Percentiles rank a stretch among this genome's conserved stretches.
These are phyloP conservation scores for Micromesistius poutassou DNA, from an alignment of 2,797 vertebrate genomes.

Conservation along the genomic window DNA sequence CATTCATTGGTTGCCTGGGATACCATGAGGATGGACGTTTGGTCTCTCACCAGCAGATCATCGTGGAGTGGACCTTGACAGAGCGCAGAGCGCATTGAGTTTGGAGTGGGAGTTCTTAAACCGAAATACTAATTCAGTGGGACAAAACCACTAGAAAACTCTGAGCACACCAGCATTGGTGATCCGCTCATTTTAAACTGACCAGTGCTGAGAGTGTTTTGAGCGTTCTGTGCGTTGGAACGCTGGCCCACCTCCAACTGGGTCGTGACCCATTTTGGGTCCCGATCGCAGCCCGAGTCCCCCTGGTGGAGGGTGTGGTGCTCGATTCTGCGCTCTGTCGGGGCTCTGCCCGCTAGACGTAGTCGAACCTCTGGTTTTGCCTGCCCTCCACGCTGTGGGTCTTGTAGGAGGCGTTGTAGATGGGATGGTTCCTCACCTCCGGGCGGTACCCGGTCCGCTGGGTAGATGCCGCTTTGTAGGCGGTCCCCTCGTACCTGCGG, in stretches of 20 bases:
- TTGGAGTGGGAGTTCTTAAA: not conserved
- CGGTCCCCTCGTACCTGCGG: conserved; percentile 78
- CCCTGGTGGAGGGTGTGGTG: not conserved
- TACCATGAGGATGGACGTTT: not conserved
- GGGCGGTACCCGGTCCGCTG: conserved; percentile 75
- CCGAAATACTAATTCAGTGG: not conserved
- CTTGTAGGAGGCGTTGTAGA: conserved; percentile 71
- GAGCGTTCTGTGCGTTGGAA: no score
- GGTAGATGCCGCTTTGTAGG: conserved; percentile 77
- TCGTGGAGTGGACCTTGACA: not conserved
- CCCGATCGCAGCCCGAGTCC: not conserved
- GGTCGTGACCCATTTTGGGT: not conserved
- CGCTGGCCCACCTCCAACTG: no score
- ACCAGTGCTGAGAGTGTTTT: not conserved
- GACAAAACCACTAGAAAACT: not conserved
- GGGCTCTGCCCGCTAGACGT: conserved; percentile 70
- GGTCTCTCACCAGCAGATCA: not conserved
- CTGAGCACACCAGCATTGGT: no score
- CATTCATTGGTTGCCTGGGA: not conserved
- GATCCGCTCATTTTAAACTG: not conserved
- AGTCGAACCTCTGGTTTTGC: conserved; percentile 81
- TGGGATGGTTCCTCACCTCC: conserved; percentile 53
- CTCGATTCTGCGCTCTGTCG: not conserved
- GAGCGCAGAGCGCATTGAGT: not conserved
- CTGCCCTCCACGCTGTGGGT: conserved; percentile 74